Evolutionary conservation across 2,888 invertebrate genomes (phyloP), one percentile per base, ranked within the genome.

Genomic region (Scrobipalpa costella): DNA sequence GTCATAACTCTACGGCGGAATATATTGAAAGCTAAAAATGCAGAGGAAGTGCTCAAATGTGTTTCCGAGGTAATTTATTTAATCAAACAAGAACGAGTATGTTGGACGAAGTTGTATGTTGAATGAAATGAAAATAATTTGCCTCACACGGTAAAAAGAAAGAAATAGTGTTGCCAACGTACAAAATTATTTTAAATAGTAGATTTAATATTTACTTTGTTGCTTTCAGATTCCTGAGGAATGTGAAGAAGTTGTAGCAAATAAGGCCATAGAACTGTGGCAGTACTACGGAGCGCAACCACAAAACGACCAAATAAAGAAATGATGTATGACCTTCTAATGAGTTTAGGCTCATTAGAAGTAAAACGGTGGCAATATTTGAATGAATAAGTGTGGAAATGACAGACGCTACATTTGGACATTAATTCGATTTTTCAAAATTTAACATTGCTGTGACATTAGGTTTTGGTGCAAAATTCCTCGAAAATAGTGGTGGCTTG

Each of bases 201-300:
- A 58, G 15, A 34, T 38, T 58, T 40, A 7, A 19, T 38, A 15
- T 21, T 21, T 21, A 3, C 47, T 66, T 67, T 73, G 57, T 68
- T 66, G 5, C 21, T 75, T 77, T 11, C 79, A 96, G 96, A 94
- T 96, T 70, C 93, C 95, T 3, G 95, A 96, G 78, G 96, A 97
- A 84, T 94, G 93, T 71, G 94, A 95, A 69, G 97, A 97, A 79
- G 93, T 95, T 2, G 95, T 97, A 66, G 96, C 96, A 0, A 96
- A 95, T 77, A 96, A 97, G 85, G 95, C 96, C 0, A 95, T 97
- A 7, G 97, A 97, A 74, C 91, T 95, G 71, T 97, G 97, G 96
- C 96, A 96, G 78, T 95, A 95, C 78, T 94, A 96, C 80, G 96
- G 96, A 64, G 94, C 89, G 1, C 90, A 88, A 64, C 89, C 91